Base-by-base conservation (phyloP, 35 echinoderm and acorn worm species). In the Holothuria glaberrima region DNA sequence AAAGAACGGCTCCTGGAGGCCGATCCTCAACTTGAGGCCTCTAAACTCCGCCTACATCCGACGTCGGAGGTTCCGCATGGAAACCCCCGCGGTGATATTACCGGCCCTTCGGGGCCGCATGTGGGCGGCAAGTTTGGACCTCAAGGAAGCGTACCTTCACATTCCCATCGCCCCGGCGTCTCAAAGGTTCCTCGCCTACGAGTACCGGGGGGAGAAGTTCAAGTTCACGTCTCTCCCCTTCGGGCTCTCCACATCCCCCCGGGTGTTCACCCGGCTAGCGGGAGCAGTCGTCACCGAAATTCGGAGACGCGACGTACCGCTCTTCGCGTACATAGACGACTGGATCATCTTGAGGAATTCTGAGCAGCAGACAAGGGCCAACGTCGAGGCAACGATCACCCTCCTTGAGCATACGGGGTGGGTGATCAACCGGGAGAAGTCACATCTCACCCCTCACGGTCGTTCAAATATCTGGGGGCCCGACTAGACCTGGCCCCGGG, bases 141-240 rank as follows among this genome's bases (percentile, higher is more conserved):
- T 78, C 21, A 44, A 36, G 45, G 74, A 78, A 45, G 35, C 74
- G 13, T 78, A 78, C 45, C 74, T 78, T 6, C 74, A 78, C 3
- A n/a, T 78, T 24, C 35, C 34, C 9, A 21, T 78, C 16, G 33
- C 16, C n/a, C 13, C 16, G 2, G 19, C 32, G 20, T 48, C 32
- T 35, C 45, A 48, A 18, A 33, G 74, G 30, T 78, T 78, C 74
- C 38, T 78, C 4, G 48, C 48, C 48, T 84, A 57, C 57, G 16
- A 59, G 29, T 84, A 62, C 12, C 26, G 20, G n/a, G n/a, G n/a
- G n/a, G n/a, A n/a, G n/a, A n/a, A n/a, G n/a, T n/a, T n/a, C n/a
- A n/a, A n/a, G n/a, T n/a, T n/a, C n/a, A n/a, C n/a, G n/a, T n/a
- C n/a, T n/a, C n/a, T n/a, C n/a, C n/a, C n/a, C n/a, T n/a, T 21